Evolutionary conservation across 1,140 invertebrate species (phyloP), one percentile per base, ranked within the genome.

Genomic region (Brachionus rubens): DNA sequence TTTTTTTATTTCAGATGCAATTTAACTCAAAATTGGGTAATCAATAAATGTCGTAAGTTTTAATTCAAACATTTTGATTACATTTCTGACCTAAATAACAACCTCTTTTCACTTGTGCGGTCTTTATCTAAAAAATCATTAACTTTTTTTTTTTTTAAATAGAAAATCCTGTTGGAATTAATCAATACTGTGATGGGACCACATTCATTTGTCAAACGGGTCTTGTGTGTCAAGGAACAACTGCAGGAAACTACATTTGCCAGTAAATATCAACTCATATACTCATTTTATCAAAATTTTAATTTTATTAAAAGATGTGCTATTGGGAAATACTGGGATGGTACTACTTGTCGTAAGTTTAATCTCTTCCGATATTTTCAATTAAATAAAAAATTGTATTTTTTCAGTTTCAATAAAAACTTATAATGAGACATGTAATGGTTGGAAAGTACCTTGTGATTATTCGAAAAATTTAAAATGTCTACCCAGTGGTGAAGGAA

Each of bases 101-200:
- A n/a, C n/a, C n/a, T 65, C 33, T 67, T 46, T 67, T 46, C 12
- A 46, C 26, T 62, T 7, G 9, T 21, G 14, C 10, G 19, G 0
- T 16, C 26, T 62, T 30, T 1, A 5, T n/a, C 1, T 30, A 21
- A 16, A 33, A 36, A 3, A 62, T 24, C 19, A 21, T 16, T 65
- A 21, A 16, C 5, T 30, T 30, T 56, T 36, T 14, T 2, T 56
- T 2, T 43, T 26, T 67, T 46, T 47, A 52, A 47, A 30, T 21
- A 70, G 68, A 72, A 19, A 24, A n/a, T 36, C 16, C 14, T n/a
- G 68, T 72, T 24, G 68, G 68, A 4, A 52, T 72, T 2, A 54
- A 54, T 9, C 68, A 72, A 72, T 72, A 72, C 40, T 72, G 68
- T 54, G 36, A 72, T 54, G 68, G 46, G 2, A 21, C 68, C 19